Conservation (phyloP, 2,113 vertebrate genomes). For the Hypomesus transpacificus region DNA sequence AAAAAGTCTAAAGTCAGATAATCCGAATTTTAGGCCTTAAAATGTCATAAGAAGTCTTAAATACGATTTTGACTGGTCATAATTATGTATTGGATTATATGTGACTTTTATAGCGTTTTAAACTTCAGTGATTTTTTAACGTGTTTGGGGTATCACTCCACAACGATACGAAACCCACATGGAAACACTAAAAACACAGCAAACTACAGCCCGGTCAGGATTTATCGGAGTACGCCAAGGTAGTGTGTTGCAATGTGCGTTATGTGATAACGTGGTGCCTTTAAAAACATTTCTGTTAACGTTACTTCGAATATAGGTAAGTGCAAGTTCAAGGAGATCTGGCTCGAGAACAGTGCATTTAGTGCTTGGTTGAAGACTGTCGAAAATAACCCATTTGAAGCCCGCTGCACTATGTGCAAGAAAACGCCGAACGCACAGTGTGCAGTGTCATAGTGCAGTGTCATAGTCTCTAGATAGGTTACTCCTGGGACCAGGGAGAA, state of each 20-base stretch:
- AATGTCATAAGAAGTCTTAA: background rate
- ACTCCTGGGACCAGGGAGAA: too few relatives aligned
- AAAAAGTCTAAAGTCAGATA: background rate
- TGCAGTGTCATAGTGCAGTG: too few relatives aligned
- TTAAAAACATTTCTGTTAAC: background rate
- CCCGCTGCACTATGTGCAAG: constrained; percentile 6
- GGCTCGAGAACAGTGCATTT: constrained; percentile 8
- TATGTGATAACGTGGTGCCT: background rate
- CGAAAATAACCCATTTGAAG: background rate
- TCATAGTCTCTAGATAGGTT: too few relatives aligned
- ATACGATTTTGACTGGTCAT: background rate
- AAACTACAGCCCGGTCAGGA: too few relatives aligned
- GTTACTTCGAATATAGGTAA: too few relatives aligned
- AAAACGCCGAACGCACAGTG: background rate
- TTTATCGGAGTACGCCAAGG: too few relatives aligned
- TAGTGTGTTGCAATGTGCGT: too few relatives aligned
- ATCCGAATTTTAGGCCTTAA: too few relatives aligned
- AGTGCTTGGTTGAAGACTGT: constrained; percentile 5
- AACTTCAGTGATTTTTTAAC: background rate
- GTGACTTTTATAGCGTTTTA: background rate
- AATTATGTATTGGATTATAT: too few relatives aligned
- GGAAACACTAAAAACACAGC: too few relatives aligned
- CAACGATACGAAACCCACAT: too few relatives aligned
- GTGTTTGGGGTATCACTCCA: too few relatives aligned
- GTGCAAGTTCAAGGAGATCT: constrained; percentile 11